These are phyloP conservation scores for Sclerodermus sp. DNA, from an alignment of 2,888 invertebrate species.

Conservation along the genomic window DNA sequence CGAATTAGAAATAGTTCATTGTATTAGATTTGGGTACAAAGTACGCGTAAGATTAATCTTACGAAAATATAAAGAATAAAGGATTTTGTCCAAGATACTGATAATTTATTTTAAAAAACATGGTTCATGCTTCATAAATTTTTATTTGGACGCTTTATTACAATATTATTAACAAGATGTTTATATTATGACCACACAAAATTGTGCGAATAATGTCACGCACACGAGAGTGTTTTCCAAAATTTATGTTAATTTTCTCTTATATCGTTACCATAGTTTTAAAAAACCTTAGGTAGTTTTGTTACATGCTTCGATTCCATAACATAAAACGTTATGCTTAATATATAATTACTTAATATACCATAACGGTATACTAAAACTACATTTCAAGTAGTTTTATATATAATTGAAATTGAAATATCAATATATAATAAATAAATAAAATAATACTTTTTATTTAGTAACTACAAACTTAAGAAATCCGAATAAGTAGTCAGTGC, in stretches of 20 bases:
- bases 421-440: constrained; percentile 23
- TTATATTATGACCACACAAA: not conserved
- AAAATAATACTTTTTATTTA: constrained; percentile 3
- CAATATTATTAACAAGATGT: not conserved
- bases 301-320: constrained; percentile 9
- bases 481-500: too few relatives aligned
- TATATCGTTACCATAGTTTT: constrained; percentile 13
- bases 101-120: too few relatives aligned
- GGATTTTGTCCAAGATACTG: too few relatives aligned
- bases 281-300: not conserved
- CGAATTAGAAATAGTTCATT: too few relatives aligned
- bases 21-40: too few relatives aligned
- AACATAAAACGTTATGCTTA: constrained; percentile 27
- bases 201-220: not conserved
- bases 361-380: not conserved
- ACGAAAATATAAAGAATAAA: too few relatives aligned
- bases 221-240: not conserved
- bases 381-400: not conserved
- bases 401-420: constrained; percentile 1
- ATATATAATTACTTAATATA: not conserved
- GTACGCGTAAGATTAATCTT: too few relatives aligned
- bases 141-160: not conserved
- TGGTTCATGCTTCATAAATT: not conserved
- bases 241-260: not conserved
- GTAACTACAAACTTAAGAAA: not conserved